Evolutionary conservation across 2,797 vertebrate genomes (phyloP), one percentile per base, ranked within the genome.

Genomic region (Silurus aristotelis): DNA sequence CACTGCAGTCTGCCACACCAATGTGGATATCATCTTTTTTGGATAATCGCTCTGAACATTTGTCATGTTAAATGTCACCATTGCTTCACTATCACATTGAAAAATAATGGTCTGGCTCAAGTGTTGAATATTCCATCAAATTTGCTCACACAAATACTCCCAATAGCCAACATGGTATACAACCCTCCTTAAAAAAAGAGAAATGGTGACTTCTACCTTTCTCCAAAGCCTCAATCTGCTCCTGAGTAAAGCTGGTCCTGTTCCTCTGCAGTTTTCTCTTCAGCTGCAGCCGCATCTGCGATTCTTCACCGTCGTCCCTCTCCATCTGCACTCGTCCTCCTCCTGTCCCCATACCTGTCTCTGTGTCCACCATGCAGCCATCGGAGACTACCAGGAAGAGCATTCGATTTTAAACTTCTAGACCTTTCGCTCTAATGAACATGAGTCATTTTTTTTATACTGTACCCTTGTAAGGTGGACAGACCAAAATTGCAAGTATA

Each of bases 191-290:
- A 31, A 52, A 7, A 7, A 52, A 52, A 52, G 1, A 0, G 27
- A 80, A 48, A 79, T 85, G 83, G 25, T 76, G 68, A 86, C 83
- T 46, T 48, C 92, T 90, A 96, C 96, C 96, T 96, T 96, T 97
- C 91, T 97, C 96, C 91, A 97, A 91, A 43, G 96, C 96, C 90
- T 96, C 96, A 76, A 96, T 96, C 93, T 96, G 96, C 90, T 96
- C 96, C 92, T 96, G 96, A 15, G 95, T 96, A 91, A 96, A 96
- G 89, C 96, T 96, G 61, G 96, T 96, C 87, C 96, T 89, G 93
- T 96, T 96, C 88, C 96, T 94, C 90, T 96, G 96, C 89, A 96
- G 93, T 91, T 96, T 96, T 89, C 96, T 95, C 93, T 96, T 96
- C 87, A 96, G 94, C 93, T 96, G 96, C 90, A 96, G 93, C 86